Conservation (phyloP, 1,140 invertebrate species). For the Drosophila chauvacae region DNA sequence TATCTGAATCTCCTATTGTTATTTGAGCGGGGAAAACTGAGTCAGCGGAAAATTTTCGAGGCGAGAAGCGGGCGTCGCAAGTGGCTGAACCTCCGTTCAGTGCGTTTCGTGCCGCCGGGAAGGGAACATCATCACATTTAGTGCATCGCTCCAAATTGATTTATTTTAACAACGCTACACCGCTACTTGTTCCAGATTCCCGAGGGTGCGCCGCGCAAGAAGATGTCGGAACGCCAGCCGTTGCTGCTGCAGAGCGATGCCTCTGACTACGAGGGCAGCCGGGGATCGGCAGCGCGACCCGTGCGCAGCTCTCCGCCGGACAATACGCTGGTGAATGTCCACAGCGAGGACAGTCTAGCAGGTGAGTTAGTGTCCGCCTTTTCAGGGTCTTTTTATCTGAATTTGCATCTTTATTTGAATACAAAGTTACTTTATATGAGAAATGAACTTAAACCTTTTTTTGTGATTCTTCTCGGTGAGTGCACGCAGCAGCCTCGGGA, state of each 20-base stretch:
- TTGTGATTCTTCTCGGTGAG: slow-evolving; percentile 35
- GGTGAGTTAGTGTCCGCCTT: slow-evolving; percentile 49
- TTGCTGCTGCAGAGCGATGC: slow-evolving; percentile 73
- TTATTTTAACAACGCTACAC: background rate
- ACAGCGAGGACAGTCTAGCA: slow-evolving; percentile 79
- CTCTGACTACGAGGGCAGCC: slow-evolving; percentile 63
- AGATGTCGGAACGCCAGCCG: slow-evolving; percentile 85
- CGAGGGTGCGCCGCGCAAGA: slow-evolving; percentile 64
- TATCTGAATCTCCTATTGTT: slow-evolving; percentile 44
- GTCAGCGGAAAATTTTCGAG: slow-evolving; percentile 70
- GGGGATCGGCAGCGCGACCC: slow-evolving; percentile 53
- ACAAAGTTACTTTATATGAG: background rate
- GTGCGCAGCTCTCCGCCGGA: slow-evolving; percentile 84
- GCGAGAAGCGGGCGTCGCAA: slow-evolving; percentile 50
- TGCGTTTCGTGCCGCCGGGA: slow-evolving; percentile 40
- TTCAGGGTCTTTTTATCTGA: background rate
- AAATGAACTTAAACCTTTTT: slow-evolving; percentile 21
- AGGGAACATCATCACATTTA: slow-evolving; percentile 6
- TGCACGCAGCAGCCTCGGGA: slow-evolving; percentile 66
- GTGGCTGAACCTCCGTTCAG: slow-evolving; percentile 37
- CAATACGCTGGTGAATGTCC: slow-evolving; percentile 82
- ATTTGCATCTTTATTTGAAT: background rate
- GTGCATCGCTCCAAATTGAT: slow-evolving; percentile 3
- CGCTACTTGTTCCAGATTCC: slow-evolving; percentile 37
- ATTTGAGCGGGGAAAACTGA: slow-evolving; percentile 46